Percentiles rank a stretch among this genome's conserved stretches.
Conservation (phyloP, 2,113 vertebrate genomes). For the Toxotes jaculatrix region DNA sequence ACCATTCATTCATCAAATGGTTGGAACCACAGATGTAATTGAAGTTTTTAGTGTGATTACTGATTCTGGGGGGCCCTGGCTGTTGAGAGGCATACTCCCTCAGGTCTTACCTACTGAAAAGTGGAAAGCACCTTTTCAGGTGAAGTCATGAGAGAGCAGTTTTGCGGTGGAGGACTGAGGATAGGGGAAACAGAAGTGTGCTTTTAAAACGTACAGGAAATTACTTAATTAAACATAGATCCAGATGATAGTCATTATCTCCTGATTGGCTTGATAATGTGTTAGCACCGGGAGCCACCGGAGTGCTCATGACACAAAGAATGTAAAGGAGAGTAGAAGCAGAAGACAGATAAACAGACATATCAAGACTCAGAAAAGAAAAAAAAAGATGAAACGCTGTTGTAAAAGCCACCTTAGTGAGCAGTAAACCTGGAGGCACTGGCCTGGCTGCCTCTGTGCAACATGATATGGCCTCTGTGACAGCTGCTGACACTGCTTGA, state of each 20-base stretch:
- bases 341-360: constrained; percentile 24
- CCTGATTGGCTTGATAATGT: constrained; percentile 78
- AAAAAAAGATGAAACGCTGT: constrained; percentile 59
- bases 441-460: constrained; percentile 58
- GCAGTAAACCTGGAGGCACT: constrained; percentile 58
- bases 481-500: constrained; percentile 75
- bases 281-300: constrained; percentile 16
- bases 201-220: constrained; percentile 67
- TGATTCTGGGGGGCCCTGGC: constrained; percentile 61
- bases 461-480: constrained; percentile 69
- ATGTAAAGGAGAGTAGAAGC: background rate
- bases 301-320: constrained; percentile 31
- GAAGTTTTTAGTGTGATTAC: constrained; percentile 61
- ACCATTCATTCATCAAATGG: constrained; percentile 73
- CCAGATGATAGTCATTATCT: constrained; percentile 83
- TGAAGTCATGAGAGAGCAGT: constrained; percentile 81
- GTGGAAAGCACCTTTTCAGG: constrained; percentile 90
- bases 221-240: constrained; percentile 82
- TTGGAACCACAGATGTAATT: constrained; percentile 72
- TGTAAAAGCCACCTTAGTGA: constrained; percentile 54
- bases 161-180: constrained; percentile 79
- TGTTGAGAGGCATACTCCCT: constrained; percentile 62
- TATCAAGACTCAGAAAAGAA: constrained; percentile 13
- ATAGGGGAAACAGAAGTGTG: constrained; percentile 57
- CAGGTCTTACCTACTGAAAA: constrained; percentile 78